Percentiles rank a stretch among this genome's conserved stretches.
These are phyloP conservation scores for Amiota mariae DNA, from an alignment of 2,888 invertebrate species.

Conservation along the genomic window DNA sequence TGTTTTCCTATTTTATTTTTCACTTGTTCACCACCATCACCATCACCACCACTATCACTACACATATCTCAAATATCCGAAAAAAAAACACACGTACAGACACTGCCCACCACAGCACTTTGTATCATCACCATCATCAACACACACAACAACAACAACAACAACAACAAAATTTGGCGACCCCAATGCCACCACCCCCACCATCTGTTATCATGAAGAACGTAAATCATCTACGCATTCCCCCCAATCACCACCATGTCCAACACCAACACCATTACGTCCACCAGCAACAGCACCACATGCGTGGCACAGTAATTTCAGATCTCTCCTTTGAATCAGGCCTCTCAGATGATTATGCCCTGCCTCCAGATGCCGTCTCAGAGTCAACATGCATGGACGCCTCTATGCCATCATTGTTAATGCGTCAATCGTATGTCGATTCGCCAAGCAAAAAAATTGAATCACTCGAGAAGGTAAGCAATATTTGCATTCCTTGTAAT, in stretches of 20 bases:
- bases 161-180: neutral
- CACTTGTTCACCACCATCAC: conserved; percentile 27
- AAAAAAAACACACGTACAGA: conserved; percentile 26
- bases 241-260: conserved; percentile 41
- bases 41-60: neutral
- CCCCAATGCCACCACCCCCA: neutral
- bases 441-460: conserved; percentile 80
- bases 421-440: conserved; percentile 78
- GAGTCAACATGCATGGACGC: conserved; percentile 86
- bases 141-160: neutral
- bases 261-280: conserved; percentile 55
- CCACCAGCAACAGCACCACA: conserved; percentile 48
- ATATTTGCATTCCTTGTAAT: too few species aligned
- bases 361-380: conserved; percentile 94
- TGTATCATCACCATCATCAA: conserved; percentile 30
- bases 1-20: neutral
- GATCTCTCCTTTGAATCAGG: conserved; percentile 94
- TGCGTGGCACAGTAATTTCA: conserved; percentile 77
- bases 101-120: conserved; percentile 38
- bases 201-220: neutral
- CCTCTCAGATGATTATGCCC: conserved; percentile 96
- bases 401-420: conserved; percentile 80
- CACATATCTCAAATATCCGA: too few species aligned
- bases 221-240: conserved; percentile 29
- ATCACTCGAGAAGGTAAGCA: conserved; percentile 84